Percentiles rank a stretch among this genome's conserved stretches.
Evolutionary conservation across 2,113 vertebrate genomes (phyloP).

Genomic region (Festucalex cinctus): DNA sequence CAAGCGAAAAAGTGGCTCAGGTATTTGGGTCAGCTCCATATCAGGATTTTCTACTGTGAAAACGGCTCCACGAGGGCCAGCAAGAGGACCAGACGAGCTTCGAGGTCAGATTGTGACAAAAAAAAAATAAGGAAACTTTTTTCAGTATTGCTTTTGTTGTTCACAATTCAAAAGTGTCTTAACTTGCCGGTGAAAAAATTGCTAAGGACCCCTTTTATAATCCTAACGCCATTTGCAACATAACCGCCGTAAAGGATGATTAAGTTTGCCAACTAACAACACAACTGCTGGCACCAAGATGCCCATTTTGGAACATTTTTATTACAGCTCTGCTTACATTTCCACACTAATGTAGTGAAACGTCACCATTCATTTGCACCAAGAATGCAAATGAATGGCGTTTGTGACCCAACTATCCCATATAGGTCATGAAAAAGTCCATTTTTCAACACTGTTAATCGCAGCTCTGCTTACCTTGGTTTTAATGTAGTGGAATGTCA

Average conservation of each 20-base stretch:
- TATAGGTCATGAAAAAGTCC: not conserved
- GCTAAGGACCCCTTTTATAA: too few species aligned
- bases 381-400: too few species aligned
- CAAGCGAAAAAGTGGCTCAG: conserved; percentile 70
- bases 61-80: conserved; percentile 28
- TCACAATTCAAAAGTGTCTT: not conserved
- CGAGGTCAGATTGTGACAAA: not conserved
- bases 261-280: not conserved
- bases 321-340: too few species aligned
- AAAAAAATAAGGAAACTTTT: not conserved
- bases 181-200: too few species aligned
- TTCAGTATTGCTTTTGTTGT: not conserved
- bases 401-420: not conserved
- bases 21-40: conserved; percentile 57
- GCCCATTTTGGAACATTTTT: too few species aligned
- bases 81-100: not conserved
- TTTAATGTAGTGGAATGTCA: not conserved
- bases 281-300: not conserved
- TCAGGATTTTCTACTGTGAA: conserved; percentile 67
- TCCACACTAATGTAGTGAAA: too few species aligned
- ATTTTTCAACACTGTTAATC: not conserved
- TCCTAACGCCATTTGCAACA: not conserved
- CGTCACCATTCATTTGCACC: too few species aligned
- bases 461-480: not conserved
- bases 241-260: not conserved